Percentiles rank a stretch among this genome's conserved stretches.
These are phyloP conservation scores for Phortica magna DNA, from an alignment of 2,888 invertebrate species.

Conservation along the genomic window DNA sequence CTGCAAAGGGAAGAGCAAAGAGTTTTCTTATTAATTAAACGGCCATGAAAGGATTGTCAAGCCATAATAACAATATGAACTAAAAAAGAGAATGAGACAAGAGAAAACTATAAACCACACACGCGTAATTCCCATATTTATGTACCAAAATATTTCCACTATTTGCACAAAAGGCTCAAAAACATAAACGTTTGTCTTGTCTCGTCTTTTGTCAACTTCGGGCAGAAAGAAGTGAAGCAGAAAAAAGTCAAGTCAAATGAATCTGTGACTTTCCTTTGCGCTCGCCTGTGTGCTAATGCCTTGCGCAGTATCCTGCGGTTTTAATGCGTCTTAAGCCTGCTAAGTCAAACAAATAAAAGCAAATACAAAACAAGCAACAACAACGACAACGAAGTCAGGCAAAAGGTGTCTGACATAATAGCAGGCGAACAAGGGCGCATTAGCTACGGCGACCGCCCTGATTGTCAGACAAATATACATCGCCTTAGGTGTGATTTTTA, in stretches of 20 bases:
- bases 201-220: slow-evolving; percentile 37
- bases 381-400: slow-evolving; percentile 1
- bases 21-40: slow-evolving; percentile 35
- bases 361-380: slow-evolving; percentile 6
- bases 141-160: slow-evolving; percentile 38
- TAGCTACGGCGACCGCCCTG: slow-evolving; percentile 69
- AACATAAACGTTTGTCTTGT: slow-evolving; percentile 30
- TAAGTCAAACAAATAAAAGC: slow-evolving; percentile 22
- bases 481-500: slow-evolving; percentile 72
- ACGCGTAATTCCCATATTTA: slow-evolving; percentile 58
- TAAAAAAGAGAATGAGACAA: background rate
- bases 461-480: slow-evolving; percentile 50
- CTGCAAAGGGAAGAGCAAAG: slow-evolving; percentile 79
- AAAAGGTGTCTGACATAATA: slow-evolving; percentile 66
- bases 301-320: slow-evolving; percentile 64
- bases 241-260: background rate
- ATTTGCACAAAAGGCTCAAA: slow-evolving; percentile 53
- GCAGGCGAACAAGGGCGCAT: slow-evolving; percentile 38
- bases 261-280: background rate
- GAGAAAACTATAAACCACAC: slow-evolving; percentile 20
- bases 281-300: background rate
- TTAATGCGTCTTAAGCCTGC: slow-evolving; percentile 64
- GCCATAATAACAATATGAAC: background rate
- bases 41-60: background rate
- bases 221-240: no score